Evolutionary conservation across 2,888 invertebrate genomes (phyloP), one percentile per base, ranked within the genome.

Genomic region (Craniophora ligustri): DNA sequence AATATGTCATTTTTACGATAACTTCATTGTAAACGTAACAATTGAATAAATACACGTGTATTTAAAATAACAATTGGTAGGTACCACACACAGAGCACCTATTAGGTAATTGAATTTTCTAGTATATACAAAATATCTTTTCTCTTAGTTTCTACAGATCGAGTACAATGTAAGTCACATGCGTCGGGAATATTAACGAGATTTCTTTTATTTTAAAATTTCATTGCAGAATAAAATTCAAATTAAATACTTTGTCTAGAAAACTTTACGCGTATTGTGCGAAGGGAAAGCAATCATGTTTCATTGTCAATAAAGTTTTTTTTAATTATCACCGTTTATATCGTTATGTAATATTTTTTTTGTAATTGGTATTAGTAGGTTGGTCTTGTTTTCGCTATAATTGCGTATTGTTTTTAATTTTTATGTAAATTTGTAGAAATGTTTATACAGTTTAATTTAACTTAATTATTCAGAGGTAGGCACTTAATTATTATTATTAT

Each of bases 171-270:
- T 49, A 26, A 30, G n/a, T 6, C 49, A 47, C 11, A 55, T 51
- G 55, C 49, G 30, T 26, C 8, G 5, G 36, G 72, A 72, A 72
- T 72, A 51, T 36, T 56, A 69, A 72, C 6, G 36, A 58, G 57
- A 41, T 68, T 72, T 71, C 68, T 60, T 28, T 45, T 46, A 54
- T 53, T 23, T 48, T 11, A 41, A 50, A 44, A 19, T 60, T 66
- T 66, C 54, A 47, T 54, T 49, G 38, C 15, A 30, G 48, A 62
- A 60, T 59, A 41, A 46, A 42, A 72, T 62, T 53, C 21, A 42
- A 40, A 55, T 58, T 63, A 47, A 35, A 58, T 35, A 35, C 26
- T 26, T 36, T 51, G 45, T 46, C 14, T 31, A 21, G 23, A 16
- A 59, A 56, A 56, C n/a, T n/a, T n/a, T n/a, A n/a, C n/a, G 38